A percentile compares a stretch with the other conserved stretches of the same genome.
Evolutionary conservation across 64 coral and sea anemone genomes (phyloP).

Genomic region (Actinia equina): DNA sequence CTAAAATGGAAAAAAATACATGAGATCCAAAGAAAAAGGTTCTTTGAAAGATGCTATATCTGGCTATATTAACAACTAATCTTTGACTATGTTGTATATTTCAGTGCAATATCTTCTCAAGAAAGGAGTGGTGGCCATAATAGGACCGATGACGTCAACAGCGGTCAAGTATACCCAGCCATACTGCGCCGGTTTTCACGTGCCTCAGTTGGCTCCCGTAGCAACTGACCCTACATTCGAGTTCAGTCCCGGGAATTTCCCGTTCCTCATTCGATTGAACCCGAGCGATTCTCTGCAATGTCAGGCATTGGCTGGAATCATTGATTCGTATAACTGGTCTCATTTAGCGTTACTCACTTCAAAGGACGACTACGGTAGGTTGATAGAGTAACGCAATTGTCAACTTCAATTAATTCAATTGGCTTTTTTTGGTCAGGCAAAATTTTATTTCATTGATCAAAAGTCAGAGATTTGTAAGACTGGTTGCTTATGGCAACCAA

Average conservation of each 20-base stretch:
- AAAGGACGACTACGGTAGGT: slow-evolving; percentile 70
- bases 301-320: slow-evolving; percentile 52
- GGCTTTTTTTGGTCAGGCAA: too few species aligned
- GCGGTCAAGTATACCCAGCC: slow-evolving; percentile 77
- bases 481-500: too few species aligned
- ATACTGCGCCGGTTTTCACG: slow-evolving; percentile 71
- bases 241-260: slow-evolving; percentile 59
- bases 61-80: too few species aligned
- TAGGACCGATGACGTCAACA: slow-evolving; percentile 77
- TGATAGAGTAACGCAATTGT: background rate
- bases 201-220: slow-evolving; percentile 61
- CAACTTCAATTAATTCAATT: too few species aligned
- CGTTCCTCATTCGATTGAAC: slow-evolving; percentile 48
- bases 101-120: slow-evolving; percentile 52
- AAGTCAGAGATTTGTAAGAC: too few species aligned
- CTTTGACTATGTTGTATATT: background rate
- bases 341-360: slow-evolving; percentile 56
- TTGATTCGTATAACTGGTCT: slow-evolving; percentile 64
- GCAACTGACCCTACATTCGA: slow-evolving; percentile 71
- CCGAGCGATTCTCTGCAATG: slow-evolving; percentile 62
- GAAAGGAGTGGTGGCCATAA: slow-evolving; percentile 62
- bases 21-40: too few species aligned
- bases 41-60: too few species aligned
- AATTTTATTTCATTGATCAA: too few species aligned
- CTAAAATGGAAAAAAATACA: too few species aligned